Conservation (phyloP, 2,797 vertebrate genomes). For the Danio kyathit region DNA sequence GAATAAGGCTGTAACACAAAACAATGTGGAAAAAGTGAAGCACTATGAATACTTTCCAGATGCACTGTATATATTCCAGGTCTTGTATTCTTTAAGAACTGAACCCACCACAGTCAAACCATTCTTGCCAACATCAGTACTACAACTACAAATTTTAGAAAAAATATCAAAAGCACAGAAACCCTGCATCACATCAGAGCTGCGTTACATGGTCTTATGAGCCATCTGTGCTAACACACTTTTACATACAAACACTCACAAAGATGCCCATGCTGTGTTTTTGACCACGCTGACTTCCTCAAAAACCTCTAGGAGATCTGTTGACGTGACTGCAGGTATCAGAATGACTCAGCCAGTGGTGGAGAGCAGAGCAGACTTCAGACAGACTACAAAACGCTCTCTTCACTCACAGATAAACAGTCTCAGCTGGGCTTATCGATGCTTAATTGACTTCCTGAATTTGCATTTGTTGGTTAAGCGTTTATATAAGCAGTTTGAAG, state of each 20-base stretch:
- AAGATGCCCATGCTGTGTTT: background rate
- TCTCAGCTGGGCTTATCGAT: slow-evolving; percentile 71
- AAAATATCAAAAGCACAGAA: background rate
- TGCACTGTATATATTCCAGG: background rate
- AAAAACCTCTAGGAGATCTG: slow-evolving; percentile 36
- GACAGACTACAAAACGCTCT: slow-evolving; percentile 71
- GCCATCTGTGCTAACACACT: background rate
- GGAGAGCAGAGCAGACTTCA: slow-evolving; percentile 64
- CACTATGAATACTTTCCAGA: no score
- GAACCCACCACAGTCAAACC: background rate
- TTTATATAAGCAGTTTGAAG: slow-evolving; percentile 65
- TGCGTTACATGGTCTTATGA: background rate
- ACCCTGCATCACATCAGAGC: background rate
- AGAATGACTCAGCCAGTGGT: slow-evolving; percentile 63
- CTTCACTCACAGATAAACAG: slow-evolving; percentile 49
- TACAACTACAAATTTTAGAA: background rate
- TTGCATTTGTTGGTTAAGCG: slow-evolving; percentile 72
- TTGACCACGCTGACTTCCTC: slow-evolving; percentile 19
- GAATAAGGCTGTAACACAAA: no score
- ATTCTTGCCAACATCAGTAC: background rate
- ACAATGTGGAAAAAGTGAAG: no score
- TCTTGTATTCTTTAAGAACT: background rate
- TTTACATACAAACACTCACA: background rate
- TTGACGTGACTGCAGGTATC: slow-evolving; percentile 57
- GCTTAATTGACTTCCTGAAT: slow-evolving; percentile 73